These are phyloP conservation scores for Scolopax rusticola DNA, from an alignment of 2,797 vertebrate genomes.

Conservation along the genomic window DNA sequence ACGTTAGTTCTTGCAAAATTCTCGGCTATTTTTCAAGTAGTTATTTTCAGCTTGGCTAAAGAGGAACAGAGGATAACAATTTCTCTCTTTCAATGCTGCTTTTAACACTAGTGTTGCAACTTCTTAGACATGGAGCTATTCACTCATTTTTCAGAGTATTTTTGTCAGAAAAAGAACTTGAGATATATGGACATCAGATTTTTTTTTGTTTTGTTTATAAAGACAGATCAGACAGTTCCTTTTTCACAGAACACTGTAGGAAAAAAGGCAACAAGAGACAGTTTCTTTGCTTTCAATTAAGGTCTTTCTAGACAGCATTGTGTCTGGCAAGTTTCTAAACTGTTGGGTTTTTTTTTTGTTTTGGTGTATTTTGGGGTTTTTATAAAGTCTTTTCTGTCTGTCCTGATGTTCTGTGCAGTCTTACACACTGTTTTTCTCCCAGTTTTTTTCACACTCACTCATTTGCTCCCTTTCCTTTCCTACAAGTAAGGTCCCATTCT, in stretches of 20 bases:
- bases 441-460: background rate
- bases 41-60: background rate
- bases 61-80: background rate
- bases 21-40: background rate
- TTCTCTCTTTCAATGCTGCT: background rate
- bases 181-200: background rate
- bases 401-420: background rate
- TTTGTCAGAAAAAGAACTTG: background rate
- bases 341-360: background rate
- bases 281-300: background rate
- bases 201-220: conserved; percentile 1
- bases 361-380: background rate
- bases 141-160: background rate
- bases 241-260: background rate
- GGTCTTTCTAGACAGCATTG: background rate
- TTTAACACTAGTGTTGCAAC: background rate
- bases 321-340: background rate
- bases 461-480: background rate
- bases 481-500: background rate
- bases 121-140: background rate
- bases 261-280: background rate
- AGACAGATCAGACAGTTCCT: background rate
- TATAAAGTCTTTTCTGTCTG: background rate
- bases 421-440: background rate
- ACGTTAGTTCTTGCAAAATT: background rate